Evolutionary conservation across 30 jellyfish, hydroid and myxozoan species (phyloP).

Genomic region (Morbakka virulenta): DNA sequence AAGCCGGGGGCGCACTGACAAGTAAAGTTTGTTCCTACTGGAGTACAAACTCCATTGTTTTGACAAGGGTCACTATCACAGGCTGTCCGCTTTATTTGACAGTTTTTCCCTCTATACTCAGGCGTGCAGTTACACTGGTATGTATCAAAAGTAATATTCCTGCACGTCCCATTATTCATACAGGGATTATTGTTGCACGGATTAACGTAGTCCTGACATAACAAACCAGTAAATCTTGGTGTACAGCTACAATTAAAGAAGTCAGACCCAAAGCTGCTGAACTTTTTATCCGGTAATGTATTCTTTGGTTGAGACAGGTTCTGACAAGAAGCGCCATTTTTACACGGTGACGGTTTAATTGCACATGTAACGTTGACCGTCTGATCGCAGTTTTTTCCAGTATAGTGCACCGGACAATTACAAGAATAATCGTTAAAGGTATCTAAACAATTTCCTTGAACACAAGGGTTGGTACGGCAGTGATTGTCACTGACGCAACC

Average conservation of each 20-base stretch:
- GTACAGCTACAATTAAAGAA: slow-evolving; percentile 50
- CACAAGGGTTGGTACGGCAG: slow-evolving; percentile 39
- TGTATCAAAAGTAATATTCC: slow-evolving; percentile 20
- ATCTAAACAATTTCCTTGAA: slow-evolving; percentile 47
- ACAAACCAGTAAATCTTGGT: slow-evolving; percentile 49
- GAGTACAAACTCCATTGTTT: slow-evolving; percentile 18
- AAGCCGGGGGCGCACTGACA: slow-evolving; percentile 22
- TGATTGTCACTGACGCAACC: slow-evolving; percentile 61
- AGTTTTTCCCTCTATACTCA: slow-evolving; percentile 36
- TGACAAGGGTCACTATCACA: slow-evolving; percentile 24
- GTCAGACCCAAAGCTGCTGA: slow-evolving; percentile 60
- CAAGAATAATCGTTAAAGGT: slow-evolving; percentile 52
- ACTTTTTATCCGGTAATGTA: neutral
- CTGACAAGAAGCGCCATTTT: slow-evolving; percentile 25
- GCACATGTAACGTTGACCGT: slow-evolving; percentile 58
- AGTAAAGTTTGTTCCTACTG: neutral
- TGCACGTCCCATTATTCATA: slow-evolving; percentile 51
- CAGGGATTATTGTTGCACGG: slow-evolving; percentile 55
- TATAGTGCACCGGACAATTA: slow-evolving; percentile 43
- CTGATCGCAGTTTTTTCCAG: slow-evolving; percentile 46
- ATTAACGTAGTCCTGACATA: neutral
- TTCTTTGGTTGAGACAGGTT: slow-evolving; percentile 17
- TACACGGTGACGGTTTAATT: slow-evolving; percentile 21
- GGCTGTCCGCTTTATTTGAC: slow-evolving; percentile 25
- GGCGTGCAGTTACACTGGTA: slow-evolving; percentile 42